Base-by-base conservation (phyloP, 2,888 invertebrate genomes). In the Metalampra italica region DNA sequence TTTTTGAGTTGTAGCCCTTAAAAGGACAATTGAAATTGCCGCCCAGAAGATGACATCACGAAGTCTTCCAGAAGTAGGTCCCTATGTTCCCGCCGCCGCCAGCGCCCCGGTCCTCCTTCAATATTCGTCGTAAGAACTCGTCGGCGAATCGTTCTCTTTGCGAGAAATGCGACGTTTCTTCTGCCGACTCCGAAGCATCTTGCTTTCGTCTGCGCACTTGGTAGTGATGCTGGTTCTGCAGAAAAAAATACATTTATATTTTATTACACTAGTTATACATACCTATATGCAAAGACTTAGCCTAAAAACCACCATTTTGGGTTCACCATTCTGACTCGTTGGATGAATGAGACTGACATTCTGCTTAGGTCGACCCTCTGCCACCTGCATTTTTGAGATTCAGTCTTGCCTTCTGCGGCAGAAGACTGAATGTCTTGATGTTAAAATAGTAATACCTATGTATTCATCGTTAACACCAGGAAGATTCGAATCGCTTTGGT, bases 121-220 rank as follows among this genome's bases (percentile, higher is more conserved):
- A 22, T 22, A 32, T 7, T 32, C 32, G 32, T 32, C 32, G 32
- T 32, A 8, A 8, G 32, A 32, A 8, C 9, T 32, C 1, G 32
- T 8, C 8, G 32, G 32, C 9, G 32, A 32, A 32, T 8, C 32
- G 11, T 8, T 9, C 32, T 32, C 9, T 7, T 32, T 32, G 11
- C 12, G 37, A 22, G 22, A 22, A 22, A 5, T 22, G 37, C 37
- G n/a, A 37, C 12, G 11, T 41, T 71, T 71, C 14, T 61, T 56
- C 49, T 70, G 62, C 3, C 78, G 69, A 40, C 66, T 75, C 22
- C 85, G 86, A 40, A 77, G 75, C 91, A 91, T 91, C 75, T 92
- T 92, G 56, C 90, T 90, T 67, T 92, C 92, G 61, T 92, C 92
- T 0, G 91, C 91, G 60, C 91, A 92, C 69, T 92, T 92, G 0